Evolutionary conservation across 2,113 vertebrate genomes (phyloP), one percentile per base, ranked within the genome.

Genomic region (Lycocorax pyrrhopterus): DNA sequence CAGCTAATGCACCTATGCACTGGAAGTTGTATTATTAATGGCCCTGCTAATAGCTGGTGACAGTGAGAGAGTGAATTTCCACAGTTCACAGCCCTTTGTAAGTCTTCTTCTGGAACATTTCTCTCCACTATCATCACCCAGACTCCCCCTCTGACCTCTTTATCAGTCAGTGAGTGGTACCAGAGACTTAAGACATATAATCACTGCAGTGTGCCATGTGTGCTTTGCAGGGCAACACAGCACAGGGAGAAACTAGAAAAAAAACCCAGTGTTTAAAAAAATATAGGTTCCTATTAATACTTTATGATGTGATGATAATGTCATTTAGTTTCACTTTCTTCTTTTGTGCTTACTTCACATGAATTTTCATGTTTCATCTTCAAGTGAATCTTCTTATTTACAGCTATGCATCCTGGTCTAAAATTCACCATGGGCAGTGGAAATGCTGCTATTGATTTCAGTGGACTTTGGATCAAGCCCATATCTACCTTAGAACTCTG

Each of bases 111-210:
- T 97, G 96, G 92, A 97, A 94, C 30, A 93, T 95, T 96, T 97
- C 96, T 96, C 76, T 97, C 58, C 84, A 90, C 92, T 96, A 96
- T 97, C 96, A 96, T 91, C 96, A 97, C 92, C 79, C 82, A 88
- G 94, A 55, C 90, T 93, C 86, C 93, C 94, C 90, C 44, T 96
- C 86, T 97, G 96, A 97, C 97, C 97, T 92, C 89, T 96, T 97
- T 97, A 97, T 97, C 96, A 91, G 93, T 72, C 95, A 96, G 90
- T 97, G 96, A 97, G 96, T 97, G 96, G 96, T 97, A 97, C 96
- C 87, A 92, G 96, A 97, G 90, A 80, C 53, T 96, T 96, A 95
- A 96, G 87, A 73, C 87, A 84, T 22, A 94, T 82, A 95, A 94
- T 85, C 84, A 77, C 44, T 68, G 72, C 86, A 80, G 56, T 55